These are phyloP conservation scores for Dendrolimus houi DNA, from an alignment of 2,888 invertebrate genomes.

Conservation along the genomic window DNA sequence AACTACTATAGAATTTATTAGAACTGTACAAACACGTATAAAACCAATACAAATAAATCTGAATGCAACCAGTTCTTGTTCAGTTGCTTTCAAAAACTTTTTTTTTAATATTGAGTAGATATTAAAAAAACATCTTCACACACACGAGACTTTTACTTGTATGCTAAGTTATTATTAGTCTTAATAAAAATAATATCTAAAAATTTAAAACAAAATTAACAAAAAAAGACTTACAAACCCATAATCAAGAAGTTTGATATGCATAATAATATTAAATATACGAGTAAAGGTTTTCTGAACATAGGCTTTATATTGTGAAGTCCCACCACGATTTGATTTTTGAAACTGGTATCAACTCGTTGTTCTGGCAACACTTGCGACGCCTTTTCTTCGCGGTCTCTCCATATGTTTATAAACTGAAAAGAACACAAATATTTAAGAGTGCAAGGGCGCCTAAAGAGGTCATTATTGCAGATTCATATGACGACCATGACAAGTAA, in stretches of 20 bases:
- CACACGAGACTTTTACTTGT: too few relatives aligned
- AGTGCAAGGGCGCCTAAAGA: too few relatives aligned
- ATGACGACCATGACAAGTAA: too few relatives aligned
- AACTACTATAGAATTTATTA: too few relatives aligned
- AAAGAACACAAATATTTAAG: slow-evolving; percentile 6
- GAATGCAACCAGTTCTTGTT: too few relatives aligned
- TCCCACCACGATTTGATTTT: slow-evolving; percentile 37
- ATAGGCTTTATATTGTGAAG: slow-evolving; percentile 54
- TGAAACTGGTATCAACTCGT: slow-evolving; percentile 17
- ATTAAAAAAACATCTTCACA: too few relatives aligned
- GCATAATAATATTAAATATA: slow-evolving; percentile 37
- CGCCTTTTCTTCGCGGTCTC: slow-evolving; percentile 25
- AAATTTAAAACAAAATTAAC: not conserved
- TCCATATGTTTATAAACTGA: slow-evolving; percentile 49
- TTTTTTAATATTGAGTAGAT: too few relatives aligned
- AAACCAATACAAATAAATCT: too few relatives aligned
- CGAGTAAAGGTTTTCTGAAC: slow-evolving; percentile 43
- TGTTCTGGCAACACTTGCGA: slow-evolving; percentile 26
- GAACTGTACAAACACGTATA: too few relatives aligned
- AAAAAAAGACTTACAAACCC: slow-evolving; percentile 44
- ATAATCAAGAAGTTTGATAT: slow-evolving; percentile 43
- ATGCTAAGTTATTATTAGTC: too few relatives aligned
- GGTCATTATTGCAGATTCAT: too few relatives aligned
- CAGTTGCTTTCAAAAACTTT: too few relatives aligned
- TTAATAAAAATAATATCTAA: not conserved